These are phyloP conservation scores for Gryllus longicercus DNA, from an alignment of 2,888 invertebrate genomes.

Conservation along the genomic window DNA sequence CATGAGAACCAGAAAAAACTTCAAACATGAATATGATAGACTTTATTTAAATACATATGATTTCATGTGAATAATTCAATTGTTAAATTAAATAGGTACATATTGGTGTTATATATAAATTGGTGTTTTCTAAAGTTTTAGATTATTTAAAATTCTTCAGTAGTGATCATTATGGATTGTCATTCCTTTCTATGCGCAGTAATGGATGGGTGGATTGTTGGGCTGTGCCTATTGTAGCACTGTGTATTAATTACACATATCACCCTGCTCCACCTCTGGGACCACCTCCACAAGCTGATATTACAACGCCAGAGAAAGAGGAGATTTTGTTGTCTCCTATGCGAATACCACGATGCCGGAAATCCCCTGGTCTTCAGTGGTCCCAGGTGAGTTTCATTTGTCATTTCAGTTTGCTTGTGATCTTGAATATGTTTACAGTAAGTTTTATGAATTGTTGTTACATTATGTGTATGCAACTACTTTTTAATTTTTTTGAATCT, in stretches of 20 bases:
- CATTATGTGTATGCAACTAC: no score
- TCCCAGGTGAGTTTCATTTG: conserved; percentile 42
- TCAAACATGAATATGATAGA: no score
- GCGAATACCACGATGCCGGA: conserved; percentile 73
- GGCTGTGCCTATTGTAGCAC: conserved; percentile 90
- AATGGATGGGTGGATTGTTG: conserved; percentile 93
- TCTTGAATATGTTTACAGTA: no score
- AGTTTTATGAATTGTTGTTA: no score
- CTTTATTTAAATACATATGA: no score
- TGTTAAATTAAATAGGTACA: no score
- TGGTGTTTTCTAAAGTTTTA: background rate
- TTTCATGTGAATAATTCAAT: no score
- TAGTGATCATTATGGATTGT: no score
- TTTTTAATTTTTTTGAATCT: no score
- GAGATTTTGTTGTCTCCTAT: conserved; percentile 88
- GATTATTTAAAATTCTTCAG: background rate
- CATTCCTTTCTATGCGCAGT: conserved; percentile 40
- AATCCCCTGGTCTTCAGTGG: conserved; percentile 68
- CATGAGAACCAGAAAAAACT: no score
- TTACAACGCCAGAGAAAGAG: conserved; percentile 91
- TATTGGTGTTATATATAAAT: background rate
- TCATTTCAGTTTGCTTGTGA: no score
- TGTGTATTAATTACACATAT: conserved; percentile 86
- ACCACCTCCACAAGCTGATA: conserved; percentile 84
- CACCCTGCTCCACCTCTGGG: conserved; percentile 89